Conservation (phyloP, 23 tunicate species). For the Styela clava region DNA sequence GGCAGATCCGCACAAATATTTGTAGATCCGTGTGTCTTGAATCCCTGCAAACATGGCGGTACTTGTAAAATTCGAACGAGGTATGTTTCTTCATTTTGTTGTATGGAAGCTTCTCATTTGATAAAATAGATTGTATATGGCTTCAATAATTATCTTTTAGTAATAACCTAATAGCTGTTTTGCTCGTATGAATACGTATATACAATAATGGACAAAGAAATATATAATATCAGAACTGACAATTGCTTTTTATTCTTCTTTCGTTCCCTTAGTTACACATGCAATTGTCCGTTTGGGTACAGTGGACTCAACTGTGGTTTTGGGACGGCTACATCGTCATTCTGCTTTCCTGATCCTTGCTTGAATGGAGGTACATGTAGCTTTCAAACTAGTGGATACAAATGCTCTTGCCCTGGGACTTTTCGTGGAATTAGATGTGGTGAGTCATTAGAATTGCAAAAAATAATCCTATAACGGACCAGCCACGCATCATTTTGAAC, state of each 20-base stretch:
- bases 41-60: conserved; percentile 8
- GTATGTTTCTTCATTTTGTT: too few relatives aligned
- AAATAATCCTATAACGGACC: too few relatives aligned
- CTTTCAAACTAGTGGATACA: neutral
- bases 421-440: neutral
- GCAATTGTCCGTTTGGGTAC: neutral
- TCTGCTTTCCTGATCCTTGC: conserved; percentile 1
- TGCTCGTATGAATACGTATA: too few relatives aligned
- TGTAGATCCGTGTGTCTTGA: neutral
- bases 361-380: neutral
- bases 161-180: too few relatives aligned
- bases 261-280: neutral
- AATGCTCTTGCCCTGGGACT: neutral
- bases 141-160: too few relatives aligned
- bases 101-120: too few relatives aligned
- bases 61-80: neutral
- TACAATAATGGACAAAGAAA: too few relatives aligned
- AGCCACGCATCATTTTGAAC: too few relatives aligned
- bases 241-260: too few relatives aligned
- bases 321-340: neutral
- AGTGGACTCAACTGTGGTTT: neutral
- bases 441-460: neutral
- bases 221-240: too few relatives aligned
- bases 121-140: too few relatives aligned
- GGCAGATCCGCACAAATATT: too few relatives aligned